Evolutionary conservation across 1,140 invertebrate genomes (phyloP).

Genomic region (Papilio polyxenes): DNA sequence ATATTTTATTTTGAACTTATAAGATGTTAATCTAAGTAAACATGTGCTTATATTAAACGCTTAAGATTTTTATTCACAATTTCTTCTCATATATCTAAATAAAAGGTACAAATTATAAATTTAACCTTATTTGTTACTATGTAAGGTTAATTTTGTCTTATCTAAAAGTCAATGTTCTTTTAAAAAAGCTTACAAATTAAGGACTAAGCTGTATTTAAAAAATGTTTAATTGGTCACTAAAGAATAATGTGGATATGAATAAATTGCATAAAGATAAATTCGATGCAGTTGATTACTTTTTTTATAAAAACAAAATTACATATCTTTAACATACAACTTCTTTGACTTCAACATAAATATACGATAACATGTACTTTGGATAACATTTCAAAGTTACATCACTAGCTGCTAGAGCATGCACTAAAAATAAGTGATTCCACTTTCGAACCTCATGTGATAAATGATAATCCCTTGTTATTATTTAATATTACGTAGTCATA

Average conservation of each 20-base stretch:
- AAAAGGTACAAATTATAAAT: not conserved
- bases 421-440: too few species aligned
- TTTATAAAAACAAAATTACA: too few species aligned
- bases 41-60: not conserved
- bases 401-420: too few species aligned
- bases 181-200: conserved; percentile 46
- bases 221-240: conserved; percentile 51
- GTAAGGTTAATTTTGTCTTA: conserved; percentile 12
- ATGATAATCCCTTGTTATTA: not conserved
- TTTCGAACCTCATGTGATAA: too few species aligned
- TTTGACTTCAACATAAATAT: too few species aligned
- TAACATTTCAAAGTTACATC: too few species aligned
- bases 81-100: not conserved
- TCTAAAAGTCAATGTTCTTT: conserved; percentile 12
- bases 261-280: not conserved
- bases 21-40: conserved; percentile 10
- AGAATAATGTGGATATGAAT: conserved; percentile 41
- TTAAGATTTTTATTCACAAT: not conserved
- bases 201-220: conserved; percentile 49
- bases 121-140: not conserved
- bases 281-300: too few species aligned
- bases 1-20: not conserved
- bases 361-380: too few species aligned
- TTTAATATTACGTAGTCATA: not conserved
- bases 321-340: not conserved